phyloP scores from a whole-genome alignment of 2,888 invertebrate species.

The Lasioglossum lativentre region DNA sequence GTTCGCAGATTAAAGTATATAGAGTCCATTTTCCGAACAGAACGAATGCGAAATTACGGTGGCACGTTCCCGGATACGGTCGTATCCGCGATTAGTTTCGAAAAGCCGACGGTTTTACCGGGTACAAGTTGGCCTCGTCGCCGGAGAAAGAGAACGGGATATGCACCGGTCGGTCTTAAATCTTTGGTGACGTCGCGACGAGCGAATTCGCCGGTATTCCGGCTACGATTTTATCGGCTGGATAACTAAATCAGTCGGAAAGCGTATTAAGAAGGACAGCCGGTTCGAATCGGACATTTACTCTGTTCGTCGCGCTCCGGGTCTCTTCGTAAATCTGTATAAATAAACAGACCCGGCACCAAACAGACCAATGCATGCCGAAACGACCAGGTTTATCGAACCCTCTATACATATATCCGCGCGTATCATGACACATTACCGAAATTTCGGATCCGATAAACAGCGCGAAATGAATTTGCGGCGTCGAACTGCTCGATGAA shows the following conservation, averaged over 20 bases:
- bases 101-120: conserved; percentile 40
- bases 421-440: background rate
- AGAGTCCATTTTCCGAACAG: too few species aligned
- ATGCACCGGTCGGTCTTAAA: conserved; percentile 22
- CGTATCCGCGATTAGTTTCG: conserved; percentile 47
- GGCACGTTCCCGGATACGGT: conserved; percentile 2
- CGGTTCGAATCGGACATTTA: conserved; percentile 32
- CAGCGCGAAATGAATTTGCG: background rate
- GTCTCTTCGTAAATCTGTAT: conserved; percentile 23
- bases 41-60: background rate
- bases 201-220: conserved; percentile 17
- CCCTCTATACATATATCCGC: background rate
- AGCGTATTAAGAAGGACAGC: conserved; percentile 35
- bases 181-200: conserved; percentile 32
- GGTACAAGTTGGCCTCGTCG: conserved; percentile 28
- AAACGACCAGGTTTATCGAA: background rate
- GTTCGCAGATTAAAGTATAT: too few species aligned
- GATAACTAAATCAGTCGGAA: conserved; percentile 41
- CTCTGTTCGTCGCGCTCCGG: background rate
- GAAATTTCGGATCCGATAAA: background rate
- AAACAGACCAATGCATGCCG: background rate
- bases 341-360: conserved; percentile 24
- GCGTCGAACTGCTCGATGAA: background rate
- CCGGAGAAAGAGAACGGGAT: background rate
- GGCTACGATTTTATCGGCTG: conserved; percentile 38